Percentiles rank a stretch among this genome's conserved stretches.
These are phyloP conservation scores for Trichacis sp. DNA, from an alignment of 2,888 invertebrate genomes.

Conservation along the genomic window DNA sequence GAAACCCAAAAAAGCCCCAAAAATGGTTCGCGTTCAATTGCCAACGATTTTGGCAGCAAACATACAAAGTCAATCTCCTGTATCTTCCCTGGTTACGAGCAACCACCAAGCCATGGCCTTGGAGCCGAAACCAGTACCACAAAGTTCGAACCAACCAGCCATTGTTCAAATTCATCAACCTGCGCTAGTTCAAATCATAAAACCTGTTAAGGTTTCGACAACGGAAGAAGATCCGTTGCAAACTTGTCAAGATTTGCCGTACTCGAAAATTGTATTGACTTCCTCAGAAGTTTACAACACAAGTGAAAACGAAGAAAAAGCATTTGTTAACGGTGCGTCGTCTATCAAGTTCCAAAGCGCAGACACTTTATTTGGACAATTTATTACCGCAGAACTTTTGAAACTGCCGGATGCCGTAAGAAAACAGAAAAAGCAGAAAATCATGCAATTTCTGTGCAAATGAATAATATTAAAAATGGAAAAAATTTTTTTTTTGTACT, in stretches of 20 bases:
- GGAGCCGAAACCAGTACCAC: slow-evolving; percentile 8
- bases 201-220: slow-evolving; percentile 23
- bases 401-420: slow-evolving; percentile 21
- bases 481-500: slow-evolving; percentile 2
- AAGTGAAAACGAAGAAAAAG: not conserved
- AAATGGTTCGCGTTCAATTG: slow-evolving; percentile 23
- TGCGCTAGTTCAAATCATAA: slow-evolving; percentile 35
- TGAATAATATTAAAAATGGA: not conserved
- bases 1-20: not conserved
- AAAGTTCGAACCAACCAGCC: slow-evolving; percentile 27
- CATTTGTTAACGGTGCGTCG: slow-evolving; percentile 12
- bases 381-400: slow-evolving; percentile 28
- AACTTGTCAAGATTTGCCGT: slow-evolving; percentile 3
- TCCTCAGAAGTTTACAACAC: slow-evolving; percentile 15
- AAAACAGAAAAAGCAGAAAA: slow-evolving; percentile 27
- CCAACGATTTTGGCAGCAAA: slow-evolving; percentile 21
- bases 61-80: not conserved
- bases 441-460: slow-evolving; percentile 25
- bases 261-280: slow-evolving; percentile 11
- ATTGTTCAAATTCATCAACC: slow-evolving; percentile 34
- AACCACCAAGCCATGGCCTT: slow-evolving; percentile 8
- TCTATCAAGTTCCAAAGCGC: slow-evolving; percentile 13
- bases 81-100: slow-evolving; percentile 12
- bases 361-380: slow-evolving; percentile 32
- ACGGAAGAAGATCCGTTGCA: slow-evolving; percentile 18